Percentiles rank a stretch among this genome's conserved stretches.
phyloP scores from a whole-genome alignment of 2,113 vertebrate species.

The Misgurnus mizolepis region DNA sequence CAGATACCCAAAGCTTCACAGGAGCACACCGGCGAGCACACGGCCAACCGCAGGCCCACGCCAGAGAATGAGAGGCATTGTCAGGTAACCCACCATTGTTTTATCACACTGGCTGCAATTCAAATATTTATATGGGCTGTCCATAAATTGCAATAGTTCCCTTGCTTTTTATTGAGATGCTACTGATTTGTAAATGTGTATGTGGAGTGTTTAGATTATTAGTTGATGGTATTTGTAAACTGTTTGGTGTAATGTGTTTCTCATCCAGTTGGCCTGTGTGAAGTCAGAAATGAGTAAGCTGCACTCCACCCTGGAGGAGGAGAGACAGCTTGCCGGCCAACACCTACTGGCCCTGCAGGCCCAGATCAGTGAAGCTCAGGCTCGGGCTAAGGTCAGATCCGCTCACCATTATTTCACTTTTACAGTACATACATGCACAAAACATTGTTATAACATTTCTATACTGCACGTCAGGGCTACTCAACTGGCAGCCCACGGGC shows the following conservation, averaged over 20 bases:
- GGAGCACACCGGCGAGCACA: not conserved
- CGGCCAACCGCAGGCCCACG: slow-evolving; percentile 35
- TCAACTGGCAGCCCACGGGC: too few species aligned
- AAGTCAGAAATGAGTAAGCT: slow-evolving; percentile 66
- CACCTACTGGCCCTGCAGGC: slow-evolving; percentile 72
- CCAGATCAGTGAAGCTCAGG: slow-evolving; percentile 70
- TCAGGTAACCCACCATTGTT: slow-evolving; percentile 71
- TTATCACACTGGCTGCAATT: not conserved
- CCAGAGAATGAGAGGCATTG: slow-evolving; percentile 56
- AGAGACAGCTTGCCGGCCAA: slow-evolving; percentile 66
- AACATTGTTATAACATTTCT: not conserved
- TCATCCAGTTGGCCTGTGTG: slow-evolving; percentile 56
- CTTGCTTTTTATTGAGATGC: not conserved
- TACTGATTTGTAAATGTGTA: not conserved
- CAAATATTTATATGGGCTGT: not conserved
- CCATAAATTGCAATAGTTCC: not conserved
- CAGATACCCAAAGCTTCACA: slow-evolving; percentile 48
- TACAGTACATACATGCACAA: not conserved
- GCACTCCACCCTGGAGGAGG: slow-evolving; percentile 62
- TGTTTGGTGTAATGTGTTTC: slow-evolving; percentile 1
- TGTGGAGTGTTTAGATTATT: not conserved
- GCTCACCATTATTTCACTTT: not conserved
- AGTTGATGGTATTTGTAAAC: not conserved
- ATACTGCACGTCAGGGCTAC: not conserved
- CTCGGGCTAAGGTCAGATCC: slow-evolving; percentile 67